phyloP scores from a whole-genome alignment of 1,140 invertebrate genomes.

The Zaprionus camerounensis region DNA sequence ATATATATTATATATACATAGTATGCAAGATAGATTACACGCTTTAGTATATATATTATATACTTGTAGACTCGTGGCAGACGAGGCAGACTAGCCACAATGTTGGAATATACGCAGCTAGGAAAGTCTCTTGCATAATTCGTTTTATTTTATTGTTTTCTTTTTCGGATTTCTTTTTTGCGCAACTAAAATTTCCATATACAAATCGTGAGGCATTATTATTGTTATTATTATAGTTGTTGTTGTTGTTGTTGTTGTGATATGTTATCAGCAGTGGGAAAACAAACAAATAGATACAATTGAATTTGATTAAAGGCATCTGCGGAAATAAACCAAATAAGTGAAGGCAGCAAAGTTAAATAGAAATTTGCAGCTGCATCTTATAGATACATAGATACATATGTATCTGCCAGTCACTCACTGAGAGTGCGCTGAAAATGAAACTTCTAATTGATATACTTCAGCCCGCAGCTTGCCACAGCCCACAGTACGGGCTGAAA shows the following conservation, averaged over 20 bases:
- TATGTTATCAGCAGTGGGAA: slow-evolving; percentile 36
- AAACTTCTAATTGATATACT: slow-evolving; percentile 28
- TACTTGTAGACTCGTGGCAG: background rate
- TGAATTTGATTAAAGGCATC: slow-evolving; percentile 51
- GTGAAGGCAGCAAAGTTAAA: slow-evolving; percentile 6
- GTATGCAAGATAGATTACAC: slow-evolving; percentile 4
- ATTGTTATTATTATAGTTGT: slow-evolving; percentile 15
- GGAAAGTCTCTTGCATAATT: slow-evolving; percentile 16
- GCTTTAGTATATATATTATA: background rate
- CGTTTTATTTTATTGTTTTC: slow-evolving; percentile 23
- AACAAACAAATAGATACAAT: slow-evolving; percentile 47
- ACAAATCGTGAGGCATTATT: slow-evolving; percentile 55
- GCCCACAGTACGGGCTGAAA: background rate
- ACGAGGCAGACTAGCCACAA: background rate
- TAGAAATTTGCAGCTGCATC: slow-evolving; percentile 17
- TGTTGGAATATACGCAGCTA: background rate
- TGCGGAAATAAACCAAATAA: slow-evolving; percentile 28
- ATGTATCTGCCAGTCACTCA: slow-evolving; percentile 8
- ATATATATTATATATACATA: slow-evolving; percentile 4
- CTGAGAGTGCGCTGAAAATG: slow-evolving; percentile 8
- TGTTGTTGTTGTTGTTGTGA: slow-evolving; percentile 21
- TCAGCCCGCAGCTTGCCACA: background rate
- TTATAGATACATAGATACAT: slow-evolving; percentile 21
- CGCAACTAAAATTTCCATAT: slow-evolving; percentile 59
- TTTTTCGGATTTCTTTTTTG: slow-evolving; percentile 39